Conservation (phyloP, 2,797 vertebrate species). For the Enoplosus armatus region DNA sequence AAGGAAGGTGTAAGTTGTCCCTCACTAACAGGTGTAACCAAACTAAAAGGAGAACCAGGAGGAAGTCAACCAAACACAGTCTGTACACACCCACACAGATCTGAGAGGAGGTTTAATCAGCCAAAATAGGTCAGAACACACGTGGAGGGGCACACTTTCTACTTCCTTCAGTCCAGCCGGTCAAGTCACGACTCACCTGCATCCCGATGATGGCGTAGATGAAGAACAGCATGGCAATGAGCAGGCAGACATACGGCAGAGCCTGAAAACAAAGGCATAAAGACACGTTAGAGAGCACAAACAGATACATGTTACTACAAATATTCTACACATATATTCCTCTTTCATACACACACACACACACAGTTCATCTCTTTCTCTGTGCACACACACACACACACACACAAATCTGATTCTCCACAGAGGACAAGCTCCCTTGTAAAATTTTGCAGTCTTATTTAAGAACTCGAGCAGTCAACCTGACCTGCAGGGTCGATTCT, state of each 20-base stretch:
- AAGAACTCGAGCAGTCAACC: slow-evolving; percentile 24
- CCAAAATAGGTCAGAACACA: not conserved
- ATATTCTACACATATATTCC: not conserved
- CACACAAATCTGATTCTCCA: slow-evolving; percentile 45
- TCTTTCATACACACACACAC: not conserved
- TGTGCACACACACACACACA: slow-evolving; percentile 23
- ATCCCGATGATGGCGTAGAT: slow-evolving; percentile 99
- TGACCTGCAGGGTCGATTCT: slow-evolving; percentile 46
- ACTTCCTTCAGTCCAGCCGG: not conserved
- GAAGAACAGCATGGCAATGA: slow-evolving; percentile 99
- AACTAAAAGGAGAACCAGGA: not conserved
- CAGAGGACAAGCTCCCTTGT: slow-evolving; percentile 22
- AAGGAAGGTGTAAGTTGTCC: not conserved
- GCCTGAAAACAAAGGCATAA: slow-evolving; percentile 84
- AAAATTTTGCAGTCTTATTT: slow-evolving; percentile 47
- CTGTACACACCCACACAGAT: not conserved
- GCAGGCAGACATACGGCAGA: slow-evolving; percentile 96
- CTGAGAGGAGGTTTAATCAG: not conserved
- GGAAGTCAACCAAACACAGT: not conserved
- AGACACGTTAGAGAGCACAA: slow-evolving; percentile 10
- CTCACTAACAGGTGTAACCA: not conserved
- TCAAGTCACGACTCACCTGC: slow-evolving; percentile 89
- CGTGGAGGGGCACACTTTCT: not conserved
- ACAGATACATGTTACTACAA: not conserved
- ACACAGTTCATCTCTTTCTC: not conserved